Evolutionary conservation across 2,113 vertebrate genomes (phyloP).

Genomic region (Alligator sinensis): DNA sequence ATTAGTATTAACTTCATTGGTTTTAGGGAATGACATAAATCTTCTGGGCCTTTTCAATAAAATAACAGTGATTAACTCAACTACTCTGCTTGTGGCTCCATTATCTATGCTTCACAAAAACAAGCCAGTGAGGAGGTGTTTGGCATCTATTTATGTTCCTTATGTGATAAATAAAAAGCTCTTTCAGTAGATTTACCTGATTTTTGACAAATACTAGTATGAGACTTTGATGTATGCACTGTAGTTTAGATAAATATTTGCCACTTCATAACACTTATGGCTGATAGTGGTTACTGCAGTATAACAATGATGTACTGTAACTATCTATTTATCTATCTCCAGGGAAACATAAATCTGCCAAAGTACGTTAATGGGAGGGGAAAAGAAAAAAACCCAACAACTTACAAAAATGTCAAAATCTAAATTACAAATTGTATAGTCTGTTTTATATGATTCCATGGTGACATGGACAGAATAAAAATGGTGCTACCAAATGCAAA

Average conservation of each 20-base stretch:
- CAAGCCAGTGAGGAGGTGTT: background rate
- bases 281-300: background rate
- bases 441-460: background rate
- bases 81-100: background rate
- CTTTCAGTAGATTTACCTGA: background rate
- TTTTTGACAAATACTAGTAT: slow-evolving; percentile 6
- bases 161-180: background rate
- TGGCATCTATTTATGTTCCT: background rate
- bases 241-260: slow-evolving; percentile 48
- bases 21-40: slow-evolving; percentile 5
- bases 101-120: slow-evolving; percentile 7
- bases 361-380: background rate
- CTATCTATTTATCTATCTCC: slow-evolving; percentile 16
- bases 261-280: slow-evolving; percentile 12
- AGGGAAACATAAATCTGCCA: slow-evolving; percentile 35
- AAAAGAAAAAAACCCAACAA: slow-evolving; percentile 22
- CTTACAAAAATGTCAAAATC: slow-evolving; percentile 3
- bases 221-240: background rate
- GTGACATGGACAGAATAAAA: background rate
- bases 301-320: slow-evolving; percentile 27
- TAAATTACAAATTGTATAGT: background rate
- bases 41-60: slow-evolving; percentile 9
- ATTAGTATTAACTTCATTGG: background rate
- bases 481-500: background rate
- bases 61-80: slow-evolving; percentile 18